Conservation (phyloP, 53 echinoderm and acorn worm genomes). For the Paelopatides confundens region DNA sequence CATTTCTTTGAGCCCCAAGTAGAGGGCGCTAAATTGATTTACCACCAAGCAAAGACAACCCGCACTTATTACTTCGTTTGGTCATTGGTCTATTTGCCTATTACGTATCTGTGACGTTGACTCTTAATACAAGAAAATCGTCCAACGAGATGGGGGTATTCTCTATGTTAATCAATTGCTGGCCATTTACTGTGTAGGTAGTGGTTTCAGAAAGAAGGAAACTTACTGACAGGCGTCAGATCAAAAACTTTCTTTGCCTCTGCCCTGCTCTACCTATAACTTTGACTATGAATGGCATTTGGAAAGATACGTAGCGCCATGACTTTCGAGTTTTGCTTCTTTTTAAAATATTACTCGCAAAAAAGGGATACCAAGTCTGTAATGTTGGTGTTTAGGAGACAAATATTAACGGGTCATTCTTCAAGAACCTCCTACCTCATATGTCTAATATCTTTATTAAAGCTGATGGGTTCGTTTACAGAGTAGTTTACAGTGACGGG, state of each 20-base stretch:
- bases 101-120: slow-evolving; percentile 32
- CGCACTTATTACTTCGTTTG: background rate
- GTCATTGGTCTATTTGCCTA: background rate
- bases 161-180: background rate
- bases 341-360: too few species aligned
- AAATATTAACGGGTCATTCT: too few species aligned
- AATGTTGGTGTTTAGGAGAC: too few species aligned
- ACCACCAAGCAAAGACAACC: background rate
- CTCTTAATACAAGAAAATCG: background rate
- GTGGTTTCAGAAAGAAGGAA: background rate
- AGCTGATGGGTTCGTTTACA: too few species aligned
- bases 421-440: too few species aligned
- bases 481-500: too few species aligned
- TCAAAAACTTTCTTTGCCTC: background rate
- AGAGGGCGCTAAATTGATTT: slow-evolving; percentile 42
- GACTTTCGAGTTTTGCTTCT: too few species aligned
- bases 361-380: too few species aligned
- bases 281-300: too few species aligned
- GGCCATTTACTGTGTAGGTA: background rate
- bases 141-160: slow-evolving; percentile 22
- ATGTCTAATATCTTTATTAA: too few species aligned
- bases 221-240: background rate
- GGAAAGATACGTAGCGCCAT: too few species aligned
- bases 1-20: background rate
- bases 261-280: too few species aligned